Percentiles rank a stretch among this genome's conserved stretches.
Evolutionary conservation across 2,113 vertebrate genomes (phyloP).

Genomic region (Protobothrops mucrosquamatus): DNA sequence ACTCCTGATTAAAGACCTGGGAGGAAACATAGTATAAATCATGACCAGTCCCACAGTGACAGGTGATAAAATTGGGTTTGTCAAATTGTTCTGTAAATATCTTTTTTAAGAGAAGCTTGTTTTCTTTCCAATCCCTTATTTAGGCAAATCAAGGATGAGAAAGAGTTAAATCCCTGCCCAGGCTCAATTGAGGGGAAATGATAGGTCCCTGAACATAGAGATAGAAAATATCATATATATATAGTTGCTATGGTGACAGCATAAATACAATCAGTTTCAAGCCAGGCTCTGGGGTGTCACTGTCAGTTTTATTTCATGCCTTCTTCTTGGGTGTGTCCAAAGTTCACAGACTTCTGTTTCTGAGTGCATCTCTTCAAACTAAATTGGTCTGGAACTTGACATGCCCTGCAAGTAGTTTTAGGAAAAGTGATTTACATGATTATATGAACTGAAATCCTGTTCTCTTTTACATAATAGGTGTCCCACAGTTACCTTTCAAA

Average conservation of each 20-base stretch:
- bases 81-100: neutral
- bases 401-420: slow-evolving; percentile 30
- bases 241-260: neutral
- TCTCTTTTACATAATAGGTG: slow-evolving; percentile 41
- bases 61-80: neutral
- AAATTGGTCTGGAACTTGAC: slow-evolving; percentile 37
- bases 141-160: neutral
- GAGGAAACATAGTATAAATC: neutral
- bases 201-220: neutral
- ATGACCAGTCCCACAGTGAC: neutral
- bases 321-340: neutral
- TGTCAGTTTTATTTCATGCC: neutral
- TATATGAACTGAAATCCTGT: slow-evolving; percentile 29
- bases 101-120: neutral
- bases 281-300: neutral
- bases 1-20: neutral
- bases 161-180: neutral
- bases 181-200: neutral
- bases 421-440: slow-evolving; percentile 39
- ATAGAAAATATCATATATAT: neutral
- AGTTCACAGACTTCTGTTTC: neutral
- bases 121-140: neutral
- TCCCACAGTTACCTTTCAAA: slow-evolving; percentile 27
- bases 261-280: neutral
- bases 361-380: slow-evolving; percentile 26